These are phyloP conservation scores for Pantala flavescens DNA, from an alignment of 1,140 invertebrate species.

Conservation along the genomic window DNA sequence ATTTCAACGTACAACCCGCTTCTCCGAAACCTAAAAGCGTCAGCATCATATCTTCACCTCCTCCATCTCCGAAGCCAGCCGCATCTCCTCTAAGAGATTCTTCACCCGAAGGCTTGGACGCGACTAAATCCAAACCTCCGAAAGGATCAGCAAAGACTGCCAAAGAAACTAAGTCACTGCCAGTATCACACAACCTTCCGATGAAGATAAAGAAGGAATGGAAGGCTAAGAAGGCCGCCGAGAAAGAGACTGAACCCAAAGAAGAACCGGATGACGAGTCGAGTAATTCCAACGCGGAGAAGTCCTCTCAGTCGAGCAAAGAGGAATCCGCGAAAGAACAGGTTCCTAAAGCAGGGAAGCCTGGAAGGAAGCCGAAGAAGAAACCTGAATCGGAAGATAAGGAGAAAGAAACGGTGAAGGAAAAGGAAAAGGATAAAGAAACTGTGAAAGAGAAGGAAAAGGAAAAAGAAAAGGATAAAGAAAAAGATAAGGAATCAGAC, in stretches of 20 bases:
- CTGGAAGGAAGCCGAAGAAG: neutral
- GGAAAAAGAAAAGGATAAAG: too few species aligned
- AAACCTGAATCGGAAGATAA: slow-evolving; percentile 37
- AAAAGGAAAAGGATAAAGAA: slow-evolving; percentile 12
- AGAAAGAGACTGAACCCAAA: neutral
- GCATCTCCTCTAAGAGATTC: neutral
- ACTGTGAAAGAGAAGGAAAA: too few species aligned
- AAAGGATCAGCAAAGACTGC: neutral
- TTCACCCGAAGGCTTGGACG: neutral
- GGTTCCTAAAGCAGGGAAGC: neutral
- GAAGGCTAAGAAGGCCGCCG: neutral
- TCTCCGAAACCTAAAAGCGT: too few species aligned
- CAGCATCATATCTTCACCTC: neutral
- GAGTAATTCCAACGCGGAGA: too few species aligned
- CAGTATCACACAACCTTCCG: neutral
- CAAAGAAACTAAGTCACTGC: neutral
- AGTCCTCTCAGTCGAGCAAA: too few species aligned
- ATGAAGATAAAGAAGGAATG: neutral
- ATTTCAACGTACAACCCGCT: too few species aligned
- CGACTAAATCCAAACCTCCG: neutral
- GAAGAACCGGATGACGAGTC: neutral
- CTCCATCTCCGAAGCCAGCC: neutral
- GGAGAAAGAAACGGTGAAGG: slow-evolving; percentile 27
- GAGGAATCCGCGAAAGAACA: too few species aligned
- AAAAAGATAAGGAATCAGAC: neutral